Evolutionary conservation across 2,113 vertebrate genomes (phyloP).

Genomic region (Edolisoma coerulescens): DNA sequence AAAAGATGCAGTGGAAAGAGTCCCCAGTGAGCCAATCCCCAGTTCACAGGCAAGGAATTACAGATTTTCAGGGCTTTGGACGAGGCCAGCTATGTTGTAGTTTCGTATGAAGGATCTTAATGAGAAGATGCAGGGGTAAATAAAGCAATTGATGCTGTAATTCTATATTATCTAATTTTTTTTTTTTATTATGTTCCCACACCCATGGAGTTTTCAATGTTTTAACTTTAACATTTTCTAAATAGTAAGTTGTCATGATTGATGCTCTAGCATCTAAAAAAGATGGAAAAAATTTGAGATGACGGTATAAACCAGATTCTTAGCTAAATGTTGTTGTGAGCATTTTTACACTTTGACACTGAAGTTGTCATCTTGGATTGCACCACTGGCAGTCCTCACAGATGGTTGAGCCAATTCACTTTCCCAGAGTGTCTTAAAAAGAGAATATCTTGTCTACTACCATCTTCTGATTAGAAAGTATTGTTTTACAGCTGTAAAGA

Average conservation of each 20-base stretch:
- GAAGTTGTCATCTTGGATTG: neutral
- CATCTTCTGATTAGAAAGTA: neutral
- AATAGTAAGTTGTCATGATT: neutral
- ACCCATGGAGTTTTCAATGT: neutral
- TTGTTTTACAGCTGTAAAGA: neutral
- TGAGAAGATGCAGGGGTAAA: neutral
- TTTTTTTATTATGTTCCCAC: neutral
- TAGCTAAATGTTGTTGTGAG: neutral
- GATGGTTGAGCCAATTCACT: neutral
- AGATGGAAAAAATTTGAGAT: neutral
- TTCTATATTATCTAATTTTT: neutral
- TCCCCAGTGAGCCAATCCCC: neutral
- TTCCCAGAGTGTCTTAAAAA: neutral
- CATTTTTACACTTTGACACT: neutral
- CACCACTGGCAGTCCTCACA: neutral
- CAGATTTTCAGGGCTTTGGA: neutral
- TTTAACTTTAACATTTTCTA: neutral
- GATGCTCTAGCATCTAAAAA: neutral
- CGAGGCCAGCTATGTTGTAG: neutral
- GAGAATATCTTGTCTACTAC: neutral
- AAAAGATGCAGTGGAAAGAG: neutral
- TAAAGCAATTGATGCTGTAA: neutral
- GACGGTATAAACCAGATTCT: neutral
- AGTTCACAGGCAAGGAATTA: neutral
- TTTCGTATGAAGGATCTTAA: neutral